Evolutionary conservation across 2,888 invertebrate genomes (phyloP), one percentile per base, ranked within the genome.

Genomic region (Drosophila prostipennis): DNA sequence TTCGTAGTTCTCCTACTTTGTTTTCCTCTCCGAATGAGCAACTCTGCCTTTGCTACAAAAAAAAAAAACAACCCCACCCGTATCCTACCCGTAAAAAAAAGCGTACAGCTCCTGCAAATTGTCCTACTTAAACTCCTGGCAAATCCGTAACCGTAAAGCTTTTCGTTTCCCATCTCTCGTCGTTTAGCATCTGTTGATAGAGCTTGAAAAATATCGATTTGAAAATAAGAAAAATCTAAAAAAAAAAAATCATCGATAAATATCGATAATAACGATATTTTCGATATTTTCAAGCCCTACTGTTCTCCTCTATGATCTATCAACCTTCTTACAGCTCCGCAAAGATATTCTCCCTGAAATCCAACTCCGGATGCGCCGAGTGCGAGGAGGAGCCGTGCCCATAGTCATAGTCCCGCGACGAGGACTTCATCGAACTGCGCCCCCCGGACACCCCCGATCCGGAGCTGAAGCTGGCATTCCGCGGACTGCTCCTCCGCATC

Each of bases 291-390:
- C 19, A 19, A 19, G 19, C 19, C 3, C 19, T 3, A 19, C 3
- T 19, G 19, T 19, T 3, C 26, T 26, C 26, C 6, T 6, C 26
- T 26, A 5, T 1, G 6, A 26, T 26, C 0, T 26, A 4, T 29
- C 29, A 19, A 6, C 26, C 4, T 26, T 6, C 73, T 91, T 91
- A 91, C 72, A 91, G 83, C 72, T 91, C 91, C 10, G 91, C 91
- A 46, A 91, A 90, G n/a, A 92, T 91, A 39, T 91, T 92, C 82
- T 91, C 92, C 88, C 92, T 87, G 37, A 91, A 92, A 51, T 91
- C 91, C 56, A 92, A 69, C 19, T 91, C 92, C 11, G 91, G 91
- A 76, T 91, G 91, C 5, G 90, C 80, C 23, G 91, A 89, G 51
- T 91, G 91, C 10, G 82, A 69, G 13, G 90, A 70, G 8, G 90